Evolutionary conservation across 2,888 invertebrate genomes (phyloP).

Genomic region (Melanotus villosus): DNA sequence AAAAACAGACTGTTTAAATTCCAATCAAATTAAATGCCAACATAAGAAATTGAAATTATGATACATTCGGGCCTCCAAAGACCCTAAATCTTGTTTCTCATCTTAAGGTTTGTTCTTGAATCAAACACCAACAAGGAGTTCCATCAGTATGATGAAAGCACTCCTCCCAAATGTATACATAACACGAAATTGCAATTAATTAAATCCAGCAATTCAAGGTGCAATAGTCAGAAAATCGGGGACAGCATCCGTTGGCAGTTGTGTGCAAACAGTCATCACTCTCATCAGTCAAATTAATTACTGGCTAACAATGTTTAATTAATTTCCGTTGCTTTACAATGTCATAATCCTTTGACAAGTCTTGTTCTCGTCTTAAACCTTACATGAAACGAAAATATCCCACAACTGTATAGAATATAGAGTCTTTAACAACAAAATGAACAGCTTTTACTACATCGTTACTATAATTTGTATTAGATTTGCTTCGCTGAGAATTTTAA

Average conservation of each 20-base stretch:
- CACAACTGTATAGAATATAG: too few relatives aligned
- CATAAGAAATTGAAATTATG: too few relatives aligned
- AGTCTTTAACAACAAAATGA: too few relatives aligned
- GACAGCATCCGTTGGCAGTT: conserved; percentile 35
- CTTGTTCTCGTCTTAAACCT: conserved; percentile 23
- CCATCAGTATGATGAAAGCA: conserved; percentile 4
- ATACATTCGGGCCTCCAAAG: too few relatives aligned
- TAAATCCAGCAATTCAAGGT: conserved; percentile 40
- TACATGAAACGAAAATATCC: not conserved
- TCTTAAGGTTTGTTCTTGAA: too few relatives aligned
- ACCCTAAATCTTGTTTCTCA: too few relatives aligned
- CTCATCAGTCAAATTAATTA: conserved; percentile 58
- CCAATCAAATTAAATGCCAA: too few relatives aligned
- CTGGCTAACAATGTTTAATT: conserved; percentile 58
- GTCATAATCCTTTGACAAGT: conserved; percentile 30
- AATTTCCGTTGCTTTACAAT: conserved; percentile 50
- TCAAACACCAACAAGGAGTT: too few relatives aligned
- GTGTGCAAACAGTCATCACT: conserved; percentile 50
- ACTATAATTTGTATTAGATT: too few relatives aligned
- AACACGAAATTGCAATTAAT: conserved; percentile 42
- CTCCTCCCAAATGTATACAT: conserved; percentile 10
- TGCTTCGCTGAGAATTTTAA: too few relatives aligned
- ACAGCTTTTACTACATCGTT: too few relatives aligned
- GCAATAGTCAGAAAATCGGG: conserved; percentile 38
- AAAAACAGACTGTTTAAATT: too few relatives aligned